Conservation (phyloP, 1,140 invertebrate genomes). For the Whitmania pigra region DNA sequence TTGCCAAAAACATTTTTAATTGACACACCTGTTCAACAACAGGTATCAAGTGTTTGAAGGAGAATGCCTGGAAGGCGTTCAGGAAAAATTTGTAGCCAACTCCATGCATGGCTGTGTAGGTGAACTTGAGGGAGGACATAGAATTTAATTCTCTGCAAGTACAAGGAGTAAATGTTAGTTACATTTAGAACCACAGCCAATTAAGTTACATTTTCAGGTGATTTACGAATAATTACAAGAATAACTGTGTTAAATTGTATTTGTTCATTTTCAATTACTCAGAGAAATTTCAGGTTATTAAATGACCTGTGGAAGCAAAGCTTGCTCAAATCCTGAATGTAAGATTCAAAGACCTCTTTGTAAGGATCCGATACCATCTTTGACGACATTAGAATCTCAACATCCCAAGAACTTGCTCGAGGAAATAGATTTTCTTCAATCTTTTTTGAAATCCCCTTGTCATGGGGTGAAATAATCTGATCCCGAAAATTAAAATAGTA, state of each 20-base stretch:
- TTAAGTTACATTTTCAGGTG: background rate
- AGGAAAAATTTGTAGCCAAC: conserved; percentile 72
- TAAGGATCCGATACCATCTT: conserved; percentile 44
- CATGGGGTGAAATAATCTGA: conserved; percentile 80
- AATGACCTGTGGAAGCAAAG: conserved; percentile 32
- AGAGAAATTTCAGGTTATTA: no score
- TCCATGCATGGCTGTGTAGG: conserved; percentile 95
- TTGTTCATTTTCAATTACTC: no score
- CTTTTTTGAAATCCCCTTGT: conserved; percentile 65
- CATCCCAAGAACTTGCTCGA: conserved; percentile 55
- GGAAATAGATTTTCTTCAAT: conserved; percentile 69
- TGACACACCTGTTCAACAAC: conserved; percentile 53
- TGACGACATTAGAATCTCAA: conserved; percentile 32
- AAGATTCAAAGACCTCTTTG: conserved; percentile 49
- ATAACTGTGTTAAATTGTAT: background rate
- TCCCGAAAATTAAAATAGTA: conserved; percentile 19
- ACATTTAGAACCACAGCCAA: background rate
- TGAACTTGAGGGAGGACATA: conserved; percentile 52
- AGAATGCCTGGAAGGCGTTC: conserved; percentile 59
- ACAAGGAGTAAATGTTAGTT: conserved; percentile 8
- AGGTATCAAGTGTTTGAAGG: conserved; percentile 61
- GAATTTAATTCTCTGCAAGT: conserved; percentile 47
- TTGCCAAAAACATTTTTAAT: conserved; percentile 11
- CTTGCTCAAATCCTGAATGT: conserved; percentile 52
- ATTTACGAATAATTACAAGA: background rate